Evolutionary conservation across 2,113 vertebrate species (phyloP).

Genomic region (Oryzias javanicus): DNA sequence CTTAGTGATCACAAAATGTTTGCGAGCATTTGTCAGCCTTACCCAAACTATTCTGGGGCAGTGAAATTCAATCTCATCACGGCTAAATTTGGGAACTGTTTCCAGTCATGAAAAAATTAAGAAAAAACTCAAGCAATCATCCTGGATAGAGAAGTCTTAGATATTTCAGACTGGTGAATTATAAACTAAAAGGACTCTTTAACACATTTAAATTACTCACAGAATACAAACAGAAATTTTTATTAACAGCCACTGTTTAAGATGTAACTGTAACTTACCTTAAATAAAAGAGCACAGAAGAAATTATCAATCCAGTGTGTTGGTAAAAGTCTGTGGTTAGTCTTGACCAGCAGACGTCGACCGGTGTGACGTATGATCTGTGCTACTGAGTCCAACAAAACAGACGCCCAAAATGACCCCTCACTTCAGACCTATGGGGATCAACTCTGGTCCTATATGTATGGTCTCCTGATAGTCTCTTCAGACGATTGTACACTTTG

Average conservation of each 20-base stretch:
- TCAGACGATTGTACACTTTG: constrained; percentile 17
- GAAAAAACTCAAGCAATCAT: constrained; percentile 4
- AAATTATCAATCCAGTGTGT: constrained; percentile 16
- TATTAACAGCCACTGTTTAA: not conserved
- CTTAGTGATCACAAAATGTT: not conserved
- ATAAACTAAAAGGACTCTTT: not conserved
- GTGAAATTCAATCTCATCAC: constrained; percentile 64
- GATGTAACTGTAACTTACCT: constrained; percentile 22
- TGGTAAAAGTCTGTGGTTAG: constrained; percentile 20
- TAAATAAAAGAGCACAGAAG: constrained; percentile 10
- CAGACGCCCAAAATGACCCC: constrained; percentile 14
- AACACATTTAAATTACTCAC: not conserved
- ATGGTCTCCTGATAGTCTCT: constrained; percentile 11
- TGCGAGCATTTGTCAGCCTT: constrained; percentile 19
- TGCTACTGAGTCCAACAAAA: constrained; percentile 11
- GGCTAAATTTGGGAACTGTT: constrained; percentile 58
- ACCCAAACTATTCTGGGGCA: constrained; percentile 58
- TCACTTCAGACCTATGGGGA: constrained; percentile 15
- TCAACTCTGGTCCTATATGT: constrained; percentile 5
- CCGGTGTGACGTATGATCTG: not conserved
- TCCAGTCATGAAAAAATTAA: constrained; percentile 11
- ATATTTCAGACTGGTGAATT: not conserved
- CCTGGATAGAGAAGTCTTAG: not conserved
- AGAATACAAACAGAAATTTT: constrained; percentile 2
- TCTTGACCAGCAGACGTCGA: constrained; percentile 21